Evolutionary conservation across 1,140 invertebrate genomes (phyloP).

Genomic region (Asbolus verrucosus): DNA sequence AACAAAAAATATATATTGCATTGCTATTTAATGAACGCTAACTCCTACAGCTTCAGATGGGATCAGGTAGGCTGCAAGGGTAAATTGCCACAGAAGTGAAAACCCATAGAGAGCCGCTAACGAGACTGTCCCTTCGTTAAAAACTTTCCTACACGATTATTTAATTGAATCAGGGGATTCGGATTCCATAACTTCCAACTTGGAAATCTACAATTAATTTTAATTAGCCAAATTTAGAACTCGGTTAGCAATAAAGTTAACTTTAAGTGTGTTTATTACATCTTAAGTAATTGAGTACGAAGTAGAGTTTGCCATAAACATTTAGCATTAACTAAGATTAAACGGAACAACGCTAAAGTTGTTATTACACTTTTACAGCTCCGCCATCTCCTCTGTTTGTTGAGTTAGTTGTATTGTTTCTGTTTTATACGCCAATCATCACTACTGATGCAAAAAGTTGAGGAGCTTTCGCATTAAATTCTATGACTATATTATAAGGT

Average conservation of each 20-base stretch:
- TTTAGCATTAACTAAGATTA: slow-evolving; percentile 32
- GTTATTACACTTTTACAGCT: slow-evolving; percentile 27
- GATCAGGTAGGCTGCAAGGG: slow-evolving; percentile 19
- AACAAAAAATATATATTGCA: slow-evolving; percentile 33
- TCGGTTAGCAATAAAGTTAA: slow-evolving; percentile 33
- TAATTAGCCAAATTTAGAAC: slow-evolving; percentile 38
- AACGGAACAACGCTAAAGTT: not conserved
- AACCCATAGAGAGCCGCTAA: not conserved
- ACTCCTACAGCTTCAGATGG: slow-evolving; percentile 26
- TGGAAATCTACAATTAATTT: slow-evolving; percentile 31
- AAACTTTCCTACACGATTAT: not conserved
- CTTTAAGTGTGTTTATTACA: slow-evolving; percentile 39
- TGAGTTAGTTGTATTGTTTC: slow-evolving; percentile 18
- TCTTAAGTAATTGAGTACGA: slow-evolving; percentile 39
- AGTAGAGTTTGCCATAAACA: slow-evolving; percentile 26
- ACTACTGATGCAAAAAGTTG: slow-evolving; percentile 26
- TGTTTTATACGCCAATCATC: not conserved
- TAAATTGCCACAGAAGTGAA: slow-evolving; percentile 15
- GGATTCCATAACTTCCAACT: slow-evolving; percentile 16
- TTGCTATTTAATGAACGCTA: slow-evolving; percentile 39
- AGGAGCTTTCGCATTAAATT: too few relatives aligned
- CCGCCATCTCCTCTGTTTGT: slow-evolving; percentile 6
- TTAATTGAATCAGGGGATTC: not conserved
- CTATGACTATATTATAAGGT: slow-evolving; percentile 15
- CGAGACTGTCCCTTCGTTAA: not conserved